Conservation (phyloP, 1,140 invertebrate genomes). For the Bathynomus jamesi region DNA sequence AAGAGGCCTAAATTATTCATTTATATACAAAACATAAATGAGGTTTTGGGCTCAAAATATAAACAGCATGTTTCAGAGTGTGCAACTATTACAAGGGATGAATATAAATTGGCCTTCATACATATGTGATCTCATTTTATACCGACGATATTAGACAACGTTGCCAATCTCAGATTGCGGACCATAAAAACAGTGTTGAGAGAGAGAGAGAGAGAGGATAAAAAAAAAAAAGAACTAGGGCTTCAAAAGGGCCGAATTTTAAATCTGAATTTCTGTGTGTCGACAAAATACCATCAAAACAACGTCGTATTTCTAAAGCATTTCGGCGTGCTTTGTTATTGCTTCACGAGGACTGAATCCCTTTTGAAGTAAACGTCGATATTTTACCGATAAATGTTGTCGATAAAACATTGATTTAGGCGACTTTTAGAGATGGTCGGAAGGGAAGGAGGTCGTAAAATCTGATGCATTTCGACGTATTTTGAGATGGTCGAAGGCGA, state of each 20-base stretch:
- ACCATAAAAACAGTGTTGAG: neutral
- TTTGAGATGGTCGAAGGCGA: neutral
- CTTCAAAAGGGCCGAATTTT: neutral
- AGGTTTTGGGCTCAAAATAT: too few species aligned
- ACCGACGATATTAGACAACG: neutral
- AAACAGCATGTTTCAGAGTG: too few species aligned
- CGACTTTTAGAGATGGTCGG: slow-evolving; percentile 12
- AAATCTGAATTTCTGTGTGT: neutral
- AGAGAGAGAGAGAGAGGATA: neutral
- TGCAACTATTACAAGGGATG: too few species aligned
- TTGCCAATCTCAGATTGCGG: neutral
- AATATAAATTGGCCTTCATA: too few species aligned
- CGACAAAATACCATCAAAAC: neutral
- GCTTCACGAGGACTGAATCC: neutral
- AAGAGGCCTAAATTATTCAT: too few species aligned
- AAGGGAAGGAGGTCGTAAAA: neutral
- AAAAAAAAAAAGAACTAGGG: neutral
- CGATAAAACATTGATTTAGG: slow-evolving; percentile 36
- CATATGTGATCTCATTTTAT: too few species aligned
- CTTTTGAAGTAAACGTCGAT: slow-evolving; percentile 30
- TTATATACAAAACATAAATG: too few species aligned
- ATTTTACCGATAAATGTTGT: slow-evolving; percentile 35
- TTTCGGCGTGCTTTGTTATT: neutral
- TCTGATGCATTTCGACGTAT: neutral
- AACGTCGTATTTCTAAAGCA: neutral